Conservation (phyloP, 1,140 invertebrate genomes). For the Notospermus geniculatus region DNA sequence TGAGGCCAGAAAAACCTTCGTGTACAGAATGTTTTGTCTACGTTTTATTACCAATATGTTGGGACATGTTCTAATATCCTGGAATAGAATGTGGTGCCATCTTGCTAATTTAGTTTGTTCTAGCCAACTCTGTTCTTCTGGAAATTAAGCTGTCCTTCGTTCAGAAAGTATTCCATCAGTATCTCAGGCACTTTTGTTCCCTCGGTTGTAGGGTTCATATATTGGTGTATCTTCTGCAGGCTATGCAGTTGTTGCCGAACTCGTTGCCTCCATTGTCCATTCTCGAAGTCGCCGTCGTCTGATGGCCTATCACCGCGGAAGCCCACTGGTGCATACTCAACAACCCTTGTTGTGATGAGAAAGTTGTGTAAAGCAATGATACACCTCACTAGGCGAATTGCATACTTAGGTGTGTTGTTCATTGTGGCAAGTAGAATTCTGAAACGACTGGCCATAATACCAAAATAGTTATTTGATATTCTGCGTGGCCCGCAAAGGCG, state of each 20-base stretch:
- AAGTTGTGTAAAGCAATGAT: neutral
- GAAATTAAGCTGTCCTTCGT: neutral
- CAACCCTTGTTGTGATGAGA: neutral
- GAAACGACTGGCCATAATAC: neutral
- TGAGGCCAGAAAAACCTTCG: too few species aligned
- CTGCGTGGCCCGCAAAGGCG: neutral
- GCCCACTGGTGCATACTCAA: neutral
- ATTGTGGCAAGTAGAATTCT: neutral
- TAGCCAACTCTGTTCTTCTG: neutral
- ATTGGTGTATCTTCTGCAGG: neutral
- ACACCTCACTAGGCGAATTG: neutral
- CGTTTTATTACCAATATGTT: too few species aligned
- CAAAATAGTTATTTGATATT: neutral
- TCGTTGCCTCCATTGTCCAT: neutral
- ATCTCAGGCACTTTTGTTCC: neutral
- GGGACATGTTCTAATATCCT: too few species aligned
- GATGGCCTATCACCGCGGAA: neutral
- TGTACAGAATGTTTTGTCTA: too few species aligned
- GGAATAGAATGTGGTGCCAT: too few species aligned
- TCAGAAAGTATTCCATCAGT: slow-evolving; percentile 1
- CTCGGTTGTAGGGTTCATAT: neutral
- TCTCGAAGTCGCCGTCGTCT: neutral
- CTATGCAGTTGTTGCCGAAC: neutral
- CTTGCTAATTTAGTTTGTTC: too few species aligned
- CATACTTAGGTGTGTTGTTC: neutral